A percentile compares a stretch with the other conserved stretches of the same genome.
phyloP scores from a whole-genome alignment of 2,888 invertebrate species.

The Cryptophagus acutangulus region DNA sequence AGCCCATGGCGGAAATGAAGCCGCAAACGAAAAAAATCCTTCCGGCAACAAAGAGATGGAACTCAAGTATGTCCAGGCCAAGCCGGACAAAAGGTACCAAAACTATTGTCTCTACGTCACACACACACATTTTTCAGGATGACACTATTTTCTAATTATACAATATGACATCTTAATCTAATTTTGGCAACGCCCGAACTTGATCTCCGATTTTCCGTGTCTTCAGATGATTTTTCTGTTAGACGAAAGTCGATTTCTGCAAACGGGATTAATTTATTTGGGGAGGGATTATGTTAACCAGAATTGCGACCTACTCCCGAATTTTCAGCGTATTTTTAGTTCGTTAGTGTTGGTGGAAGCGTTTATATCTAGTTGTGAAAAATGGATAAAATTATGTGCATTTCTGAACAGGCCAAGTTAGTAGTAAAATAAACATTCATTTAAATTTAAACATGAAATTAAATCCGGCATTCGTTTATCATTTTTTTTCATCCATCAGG shows the following conservation, averaged over 20 bases:
- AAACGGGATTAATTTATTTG: no score
- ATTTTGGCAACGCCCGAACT: no score
- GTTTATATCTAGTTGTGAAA: not conserved
- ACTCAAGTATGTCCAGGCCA: slow-evolving; percentile 77
- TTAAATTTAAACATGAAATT: no score
- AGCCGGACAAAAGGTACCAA: slow-evolving; percentile 76
- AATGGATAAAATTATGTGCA: slow-evolving; percentile 19
- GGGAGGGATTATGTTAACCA: not conserved
- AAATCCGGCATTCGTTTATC: no score
- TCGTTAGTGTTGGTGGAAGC: not conserved
- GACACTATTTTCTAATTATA: no score
- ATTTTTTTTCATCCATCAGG: no score
- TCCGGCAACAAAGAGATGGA: slow-evolving; percentile 84
- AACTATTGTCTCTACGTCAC: not conserved
- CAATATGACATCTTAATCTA: no score
- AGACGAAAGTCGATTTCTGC: no score
- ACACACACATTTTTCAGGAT: not conserved
- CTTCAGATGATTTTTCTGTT: no score
- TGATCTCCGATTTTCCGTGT: no score
- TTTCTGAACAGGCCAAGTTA: slow-evolving; percentile 20
- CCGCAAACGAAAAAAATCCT: slow-evolving; percentile 71
- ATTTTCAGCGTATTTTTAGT: not conserved
- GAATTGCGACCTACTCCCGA: slow-evolving; percentile 3
- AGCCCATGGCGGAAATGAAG: slow-evolving; percentile 61
- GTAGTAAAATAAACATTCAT: no score